These are phyloP conservation scores for Ophioderma brevispina DNA, from an alignment of 35 echinoderm and acorn worm genomes.

Conservation along the genomic window DNA sequence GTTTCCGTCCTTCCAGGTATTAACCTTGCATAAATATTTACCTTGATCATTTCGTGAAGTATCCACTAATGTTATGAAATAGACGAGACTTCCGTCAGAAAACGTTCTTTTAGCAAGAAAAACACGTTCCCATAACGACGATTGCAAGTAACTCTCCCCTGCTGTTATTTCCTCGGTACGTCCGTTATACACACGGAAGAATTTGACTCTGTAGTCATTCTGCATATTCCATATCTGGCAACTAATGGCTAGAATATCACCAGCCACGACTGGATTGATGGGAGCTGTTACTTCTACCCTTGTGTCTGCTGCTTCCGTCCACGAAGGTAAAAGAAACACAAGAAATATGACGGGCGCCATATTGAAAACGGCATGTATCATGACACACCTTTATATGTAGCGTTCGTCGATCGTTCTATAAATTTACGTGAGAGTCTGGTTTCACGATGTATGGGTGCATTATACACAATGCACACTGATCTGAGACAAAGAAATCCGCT, in stretches of 20 bases:
- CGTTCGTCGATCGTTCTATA: no score
- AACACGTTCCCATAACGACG: not conserved
- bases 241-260: not conserved
- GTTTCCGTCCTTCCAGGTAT: not conserved
- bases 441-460: no score
- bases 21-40: not conserved
- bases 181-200: not conserved
- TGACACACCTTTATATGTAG: no score
- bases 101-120: not conserved
- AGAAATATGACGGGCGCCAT: no score
- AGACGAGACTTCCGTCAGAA: not conserved
- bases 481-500: no score
- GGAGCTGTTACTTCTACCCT: not conserved
- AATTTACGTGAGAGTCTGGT: no score
- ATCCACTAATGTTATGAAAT: not conserved
- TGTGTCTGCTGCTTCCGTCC: not conserved
- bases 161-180: not conserved
- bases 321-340: no score
- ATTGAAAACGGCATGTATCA: no score
- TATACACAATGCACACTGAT: no score
- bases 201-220: not conserved
- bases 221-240: not conserved
- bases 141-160: not conserved
- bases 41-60: not conserved
- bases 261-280: not conserved